phyloP scores from a whole-genome alignment of 2,888 invertebrate genomes.

The Yponomeuta plumbellus region DNA sequence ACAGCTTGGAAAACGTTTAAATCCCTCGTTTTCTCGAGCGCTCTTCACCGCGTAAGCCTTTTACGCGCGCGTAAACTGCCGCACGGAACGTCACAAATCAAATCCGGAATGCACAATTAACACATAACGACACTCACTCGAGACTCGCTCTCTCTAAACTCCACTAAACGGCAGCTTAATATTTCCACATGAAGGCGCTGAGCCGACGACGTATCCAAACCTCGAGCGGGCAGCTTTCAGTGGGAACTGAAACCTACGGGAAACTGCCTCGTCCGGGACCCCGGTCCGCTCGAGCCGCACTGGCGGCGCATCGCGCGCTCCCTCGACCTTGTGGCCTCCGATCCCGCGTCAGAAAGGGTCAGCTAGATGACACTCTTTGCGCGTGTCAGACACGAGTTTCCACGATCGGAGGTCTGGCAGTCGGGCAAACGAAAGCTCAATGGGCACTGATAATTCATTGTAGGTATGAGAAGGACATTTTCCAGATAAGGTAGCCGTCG shows the following conservation, averaged over 20 bases:
- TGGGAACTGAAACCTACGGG: constrained; percentile 58
- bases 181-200: constrained; percentile 50
- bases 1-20: constrained; percentile 37
- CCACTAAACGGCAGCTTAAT: constrained; percentile 57
- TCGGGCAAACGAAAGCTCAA: constrained; percentile 58
- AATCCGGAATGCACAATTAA: constrained; percentile 16
- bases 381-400: constrained; percentile 34
- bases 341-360: constrained; percentile 50
- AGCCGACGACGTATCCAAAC: constrained; percentile 28
- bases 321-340: constrained; percentile 40
- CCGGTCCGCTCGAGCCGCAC: neutral
- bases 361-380: constrained; percentile 27
- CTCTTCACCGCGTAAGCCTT: neutral
- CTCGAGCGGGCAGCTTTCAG: constrained; percentile 36
- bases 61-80: neutral
- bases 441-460: constrained; percentile 47
- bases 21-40: constrained; percentile 15
- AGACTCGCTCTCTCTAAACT: constrained; percentile 3
- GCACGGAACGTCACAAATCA: too few species aligned
- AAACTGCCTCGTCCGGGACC: constrained; percentile 23
- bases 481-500: constrained; percentile 30
- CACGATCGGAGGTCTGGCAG: constrained; percentile 28
- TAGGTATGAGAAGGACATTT: constrained; percentile 49
- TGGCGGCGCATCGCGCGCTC: neutral
- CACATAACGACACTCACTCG: constrained; percentile 27